These are phyloP conservation scores for Brachycybe producta DNA, from an alignment of 2,888 invertebrate species.

Conservation along the genomic window DNA sequence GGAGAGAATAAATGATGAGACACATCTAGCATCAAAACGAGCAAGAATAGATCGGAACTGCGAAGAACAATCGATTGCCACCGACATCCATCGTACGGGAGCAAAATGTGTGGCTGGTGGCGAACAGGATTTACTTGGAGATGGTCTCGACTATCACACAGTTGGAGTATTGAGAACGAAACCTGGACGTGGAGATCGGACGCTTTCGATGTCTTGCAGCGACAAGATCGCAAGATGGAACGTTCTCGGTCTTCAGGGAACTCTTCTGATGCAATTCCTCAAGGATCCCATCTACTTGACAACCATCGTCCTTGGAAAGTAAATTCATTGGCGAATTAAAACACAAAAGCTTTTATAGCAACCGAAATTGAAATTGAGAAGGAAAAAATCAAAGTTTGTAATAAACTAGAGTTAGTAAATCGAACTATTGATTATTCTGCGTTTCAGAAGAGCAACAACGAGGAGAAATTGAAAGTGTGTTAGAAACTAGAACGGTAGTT, in stretches of 20 bases:
- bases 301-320: slow-evolving; percentile 55
- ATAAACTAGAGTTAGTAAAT: too few relatives aligned
- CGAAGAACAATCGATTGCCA: background rate
- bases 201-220: slow-evolving; percentile 81
- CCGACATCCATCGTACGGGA: slow-evolving; percentile 61
- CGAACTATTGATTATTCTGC: too few relatives aligned
- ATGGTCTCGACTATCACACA: slow-evolving; percentile 51
- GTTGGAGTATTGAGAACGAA: slow-evolving; percentile 64
- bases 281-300: slow-evolving; percentile 52
- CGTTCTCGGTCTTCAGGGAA: slow-evolving; percentile 67
- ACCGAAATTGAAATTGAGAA: too few relatives aligned
- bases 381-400: too few relatives aligned
- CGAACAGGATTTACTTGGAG: slow-evolving; percentile 44
- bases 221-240: slow-evolving; percentile 89
- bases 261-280: slow-evolving; percentile 55
- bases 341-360: too few relatives aligned
- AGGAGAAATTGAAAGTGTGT: too few relatives aligned
- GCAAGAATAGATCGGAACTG: background rate
- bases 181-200: slow-evolving; percentile 79
- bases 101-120: slow-evolving; percentile 57
- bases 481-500: too few relatives aligned
- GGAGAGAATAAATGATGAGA: background rate
- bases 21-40: background rate
- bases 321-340: too few relatives aligned
- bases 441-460: too few relatives aligned